phyloP scores from a whole-genome alignment of 2,888 invertebrate species.

The Mallateleia sp. region DNA sequence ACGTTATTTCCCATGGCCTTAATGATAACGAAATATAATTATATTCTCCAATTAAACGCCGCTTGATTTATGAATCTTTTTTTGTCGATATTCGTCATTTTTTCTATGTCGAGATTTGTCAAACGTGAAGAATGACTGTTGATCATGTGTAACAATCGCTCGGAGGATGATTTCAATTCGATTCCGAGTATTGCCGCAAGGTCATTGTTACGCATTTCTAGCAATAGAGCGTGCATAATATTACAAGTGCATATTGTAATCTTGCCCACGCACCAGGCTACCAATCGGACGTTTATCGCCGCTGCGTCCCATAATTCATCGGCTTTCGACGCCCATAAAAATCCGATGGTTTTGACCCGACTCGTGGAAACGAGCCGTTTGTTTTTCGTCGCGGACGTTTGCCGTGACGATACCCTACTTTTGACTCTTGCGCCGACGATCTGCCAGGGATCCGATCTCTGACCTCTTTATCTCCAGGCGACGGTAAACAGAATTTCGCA shows the following conservation, averaged over 20 bases:
- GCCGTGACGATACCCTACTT: too few species aligned
- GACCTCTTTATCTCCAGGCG: conserved; percentile 53
- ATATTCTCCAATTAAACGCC: too few species aligned
- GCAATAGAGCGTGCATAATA: conserved; percentile 22
- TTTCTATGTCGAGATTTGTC: neutral
- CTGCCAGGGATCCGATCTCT: too few species aligned
- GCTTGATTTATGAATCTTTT: neutral
- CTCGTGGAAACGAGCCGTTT: neutral
- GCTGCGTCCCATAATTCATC: neutral
- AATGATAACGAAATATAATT: too few species aligned
- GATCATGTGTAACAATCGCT: conserved; percentile 33
- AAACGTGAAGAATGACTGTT: conserved; percentile 20
- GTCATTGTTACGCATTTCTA: conserved; percentile 43
- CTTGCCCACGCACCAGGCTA: conserved; percentile 5
- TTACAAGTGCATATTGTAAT: neutral
- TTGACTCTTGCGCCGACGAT: too few species aligned
- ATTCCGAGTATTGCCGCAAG: conserved; percentile 50
- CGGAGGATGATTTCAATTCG: conserved; percentile 32
- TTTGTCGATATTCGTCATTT: neutral
- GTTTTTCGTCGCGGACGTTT: too few species aligned
- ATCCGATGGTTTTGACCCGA: neutral
- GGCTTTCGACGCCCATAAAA: conserved; percentile 6
- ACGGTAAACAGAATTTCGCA: conserved; percentile 61
- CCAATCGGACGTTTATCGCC: conserved; percentile 26
- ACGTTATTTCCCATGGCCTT: too few species aligned